Conservation (phyloP, 2,113 vertebrate species). For the Cyrtonyx montezumae region DNA sequence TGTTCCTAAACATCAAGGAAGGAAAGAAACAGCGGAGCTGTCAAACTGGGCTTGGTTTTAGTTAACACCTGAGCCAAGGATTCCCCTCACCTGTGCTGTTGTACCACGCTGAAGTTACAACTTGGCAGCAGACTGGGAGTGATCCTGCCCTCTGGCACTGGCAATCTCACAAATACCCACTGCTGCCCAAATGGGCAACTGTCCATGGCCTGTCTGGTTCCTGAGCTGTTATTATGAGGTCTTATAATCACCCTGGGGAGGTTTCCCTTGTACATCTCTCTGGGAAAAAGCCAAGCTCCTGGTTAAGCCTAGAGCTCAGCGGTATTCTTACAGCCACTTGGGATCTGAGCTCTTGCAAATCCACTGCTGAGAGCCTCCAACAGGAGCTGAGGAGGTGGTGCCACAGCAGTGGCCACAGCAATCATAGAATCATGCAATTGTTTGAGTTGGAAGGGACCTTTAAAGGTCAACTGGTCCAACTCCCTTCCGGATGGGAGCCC, state of each 20-base stretch:
- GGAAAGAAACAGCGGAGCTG: not conserved
- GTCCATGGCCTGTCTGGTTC: not conserved
- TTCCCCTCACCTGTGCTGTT: not conserved
- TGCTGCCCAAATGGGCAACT: not conserved
- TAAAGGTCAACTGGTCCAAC: too few relatives aligned
- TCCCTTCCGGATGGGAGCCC: not conserved
- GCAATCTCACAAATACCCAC: not conserved
- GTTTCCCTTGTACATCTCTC: not conserved
- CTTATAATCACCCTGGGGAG: not conserved
- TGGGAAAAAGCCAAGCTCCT: not conserved
- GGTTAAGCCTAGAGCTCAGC: not conserved
- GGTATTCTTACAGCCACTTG: not conserved
- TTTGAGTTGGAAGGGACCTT: too few relatives aligned
- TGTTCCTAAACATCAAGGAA: not conserved
- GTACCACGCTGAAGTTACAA: not conserved
- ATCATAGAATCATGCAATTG: too few relatives aligned
- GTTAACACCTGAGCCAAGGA: not conserved
- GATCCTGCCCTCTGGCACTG: not conserved
- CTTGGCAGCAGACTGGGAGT: not conserved
- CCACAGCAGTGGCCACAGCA: not conserved
- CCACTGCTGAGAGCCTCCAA: not conserved
- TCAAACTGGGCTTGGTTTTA: not conserved
- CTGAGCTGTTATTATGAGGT: not conserved
- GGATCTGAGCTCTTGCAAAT: not conserved
- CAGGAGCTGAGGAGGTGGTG: fast-evolving